Percentiles rank a stretch among this genome's conserved stretches.
phyloP scores from a whole-genome alignment of 2,888 invertebrate genomes.

The Noctua fimbriata region DNA sequence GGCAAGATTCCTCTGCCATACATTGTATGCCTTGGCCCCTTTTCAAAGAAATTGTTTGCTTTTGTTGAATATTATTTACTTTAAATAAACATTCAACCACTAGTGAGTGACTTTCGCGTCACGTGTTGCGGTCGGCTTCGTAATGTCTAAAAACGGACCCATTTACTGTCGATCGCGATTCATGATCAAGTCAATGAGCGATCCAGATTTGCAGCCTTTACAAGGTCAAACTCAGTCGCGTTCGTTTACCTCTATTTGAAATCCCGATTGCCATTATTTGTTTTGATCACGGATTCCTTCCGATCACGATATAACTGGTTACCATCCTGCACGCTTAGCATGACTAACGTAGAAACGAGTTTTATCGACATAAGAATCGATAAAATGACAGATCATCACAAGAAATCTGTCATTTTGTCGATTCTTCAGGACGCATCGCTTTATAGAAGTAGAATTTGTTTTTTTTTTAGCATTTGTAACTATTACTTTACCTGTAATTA shows the following conservation, averaged over 20 bases:
- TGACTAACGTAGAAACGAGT: no score
- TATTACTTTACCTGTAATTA: constrained; percentile 93
- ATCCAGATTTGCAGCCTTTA: not conserved
- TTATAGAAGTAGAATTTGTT: not conserved
- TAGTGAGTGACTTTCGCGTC: constrained; percentile 2
- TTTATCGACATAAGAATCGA: no score
- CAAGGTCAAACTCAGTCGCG: not conserved
- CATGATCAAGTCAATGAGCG: not conserved
- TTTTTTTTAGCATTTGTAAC: not conserved
- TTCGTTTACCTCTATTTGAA: not conserved
- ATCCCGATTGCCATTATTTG: not conserved
- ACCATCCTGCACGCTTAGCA: not conserved
- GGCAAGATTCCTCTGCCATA: constrained; percentile 49
- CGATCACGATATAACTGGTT: not conserved
- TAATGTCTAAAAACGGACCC: not conserved
- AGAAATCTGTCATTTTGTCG: no score
- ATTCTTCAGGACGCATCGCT: no score
- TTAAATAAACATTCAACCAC: not conserved
- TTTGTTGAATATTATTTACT: constrained; percentile 36
- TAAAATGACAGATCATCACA: not conserved
- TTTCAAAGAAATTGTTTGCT: constrained; percentile 49
- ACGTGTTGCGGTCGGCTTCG: not conserved
- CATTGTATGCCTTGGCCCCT: constrained; percentile 52
- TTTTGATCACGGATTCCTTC: not conserved
- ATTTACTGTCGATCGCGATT: not conserved